These are phyloP conservation scores for Epiblema foenella DNA, from an alignment of 2,888 invertebrate genomes.

Conservation along the genomic window DNA sequence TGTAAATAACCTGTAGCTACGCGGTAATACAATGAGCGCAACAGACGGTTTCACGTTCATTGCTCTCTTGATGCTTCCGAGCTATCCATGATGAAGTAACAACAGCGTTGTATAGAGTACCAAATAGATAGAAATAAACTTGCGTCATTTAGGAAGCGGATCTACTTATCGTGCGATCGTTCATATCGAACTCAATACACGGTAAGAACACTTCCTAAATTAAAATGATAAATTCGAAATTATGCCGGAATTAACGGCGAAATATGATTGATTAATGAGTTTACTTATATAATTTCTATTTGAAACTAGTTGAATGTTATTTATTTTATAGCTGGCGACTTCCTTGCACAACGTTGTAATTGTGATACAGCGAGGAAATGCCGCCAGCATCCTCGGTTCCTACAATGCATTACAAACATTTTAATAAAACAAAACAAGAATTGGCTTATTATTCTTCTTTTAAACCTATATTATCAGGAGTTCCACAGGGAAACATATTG, in stretches of 20 bases:
- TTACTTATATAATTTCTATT: conserved; percentile 5
- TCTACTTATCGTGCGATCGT: conserved; percentile 67
- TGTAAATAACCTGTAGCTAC: conserved; percentile 80
- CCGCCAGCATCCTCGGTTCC: no score
- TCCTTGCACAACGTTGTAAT: no score
- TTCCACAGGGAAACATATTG: no score
- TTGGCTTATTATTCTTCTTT: no score
- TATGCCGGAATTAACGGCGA: conserved; percentile 73
- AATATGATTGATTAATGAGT: conserved; percentile 65
- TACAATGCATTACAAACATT: no score
- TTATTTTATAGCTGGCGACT: no score
- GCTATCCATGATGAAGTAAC: neutral
- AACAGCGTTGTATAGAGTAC: conserved; percentile 61
- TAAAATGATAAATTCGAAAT: conserved; percentile 65
- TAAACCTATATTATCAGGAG: no score
- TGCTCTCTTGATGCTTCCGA: conserved; percentile 53
- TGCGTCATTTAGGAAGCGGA: conserved; percentile 72
- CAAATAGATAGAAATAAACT: conserved; percentile 50
- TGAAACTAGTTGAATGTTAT: neutral
- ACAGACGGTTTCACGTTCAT: conserved; percentile 41
- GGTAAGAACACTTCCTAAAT: conserved; percentile 78
- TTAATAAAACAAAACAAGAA: no score
- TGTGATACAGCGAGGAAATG: no score
- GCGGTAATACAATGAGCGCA: conserved; percentile 60
- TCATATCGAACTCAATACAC: conserved; percentile 64